Base-by-base conservation (phyloP, 1,140 invertebrate genomes). In the Drosophila bocki region DNA sequence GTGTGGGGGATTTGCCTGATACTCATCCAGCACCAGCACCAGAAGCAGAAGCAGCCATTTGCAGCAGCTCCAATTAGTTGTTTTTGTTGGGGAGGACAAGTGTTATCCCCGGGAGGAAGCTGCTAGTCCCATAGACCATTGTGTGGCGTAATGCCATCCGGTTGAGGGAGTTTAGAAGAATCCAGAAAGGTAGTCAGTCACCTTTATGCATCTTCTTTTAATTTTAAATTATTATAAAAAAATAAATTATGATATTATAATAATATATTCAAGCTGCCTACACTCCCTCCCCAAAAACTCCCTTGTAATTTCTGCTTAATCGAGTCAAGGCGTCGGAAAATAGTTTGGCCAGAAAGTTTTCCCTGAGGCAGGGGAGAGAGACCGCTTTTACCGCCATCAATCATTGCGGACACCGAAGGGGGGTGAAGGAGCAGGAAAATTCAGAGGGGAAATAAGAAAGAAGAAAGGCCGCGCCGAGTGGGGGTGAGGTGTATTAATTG, bases 41-140 rank as follows among this genome's bases (percentile, higher is more conserved):
- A 22, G 22, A 1, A 22, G 22, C 22, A 22, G 22, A 22, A 29
- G 41, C 35, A 48, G 39, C 9, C 42, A 48, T 60, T 53, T 48
- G 19, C 75, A 60, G 80, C 80, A 83, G 63, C 76, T 60, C 51
- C 81, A 83, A 83, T 83, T 84, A 83, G 81, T 77, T 65, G 80
- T 61, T 64, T 53, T 60, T 67, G 51, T 61, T 64, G 51, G 35
- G 17, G 12, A 41, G 80, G 48, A 82, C 70, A 65, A 82, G 76
- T 71, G 68, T 82, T 71, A 51, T 64, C n/a, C 77, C 59, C 47
- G 44, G 2, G 9, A 45, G n/a, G 44, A 42, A 62, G 33, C 26
- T 29, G 26, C 26, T 29, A 44, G 47, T 7, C 22, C 39, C 41
- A 29, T 37, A 47, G 5, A 7, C 7, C 15, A 13, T 33, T 42